These are phyloP conservation scores for Microplitis manilae DNA, from an alignment of 2,888 invertebrate genomes.

Conservation along the genomic window DNA sequence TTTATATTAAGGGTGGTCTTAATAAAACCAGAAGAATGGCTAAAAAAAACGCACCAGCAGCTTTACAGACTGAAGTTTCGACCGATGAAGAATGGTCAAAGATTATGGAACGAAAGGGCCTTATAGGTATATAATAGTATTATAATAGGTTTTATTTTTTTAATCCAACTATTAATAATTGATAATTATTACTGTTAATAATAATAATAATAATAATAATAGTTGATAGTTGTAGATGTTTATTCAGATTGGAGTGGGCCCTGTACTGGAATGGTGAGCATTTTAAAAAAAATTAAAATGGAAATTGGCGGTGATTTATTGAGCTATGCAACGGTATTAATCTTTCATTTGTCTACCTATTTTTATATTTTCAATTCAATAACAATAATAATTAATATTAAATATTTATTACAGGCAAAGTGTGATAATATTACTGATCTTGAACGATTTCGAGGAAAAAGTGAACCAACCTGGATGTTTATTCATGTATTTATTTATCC, in stretches of 20 bases:
- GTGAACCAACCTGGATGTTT: slow-evolving; percentile 95
- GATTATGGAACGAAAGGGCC: slow-evolving; percentile 82
- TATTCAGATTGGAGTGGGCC: slow-evolving; percentile 97
- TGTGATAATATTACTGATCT: slow-evolving; percentile 83
- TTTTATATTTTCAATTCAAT: slow-evolving; percentile 13
- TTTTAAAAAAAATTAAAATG: slow-evolving; percentile 89
- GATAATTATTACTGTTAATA: slow-evolving; percentile 18
- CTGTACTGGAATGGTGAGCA: slow-evolving; percentile 89
- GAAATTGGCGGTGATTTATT: slow-evolving; percentile 90
- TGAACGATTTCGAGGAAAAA: slow-evolving; percentile 85
- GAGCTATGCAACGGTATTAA: slow-evolving; percentile 82
- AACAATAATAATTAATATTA: slow-evolving; percentile 13
- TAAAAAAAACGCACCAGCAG: slow-evolving; percentile 84
- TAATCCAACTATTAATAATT: slow-evolving; percentile 3
- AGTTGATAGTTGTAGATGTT: slow-evolving; percentile 83
- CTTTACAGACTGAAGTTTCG: slow-evolving; percentile 85
- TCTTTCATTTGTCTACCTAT: slow-evolving; percentile 55
- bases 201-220: slow-evolving; percentile 15
- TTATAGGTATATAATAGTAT: slow-evolving; percentile 72
- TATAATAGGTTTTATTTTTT: background rate
- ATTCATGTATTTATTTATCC: slow-evolving; percentile 69
- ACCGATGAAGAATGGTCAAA: slow-evolving; percentile 90
- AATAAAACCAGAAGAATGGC: slow-evolving; percentile 73
- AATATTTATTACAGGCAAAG: slow-evolving; percentile 58
- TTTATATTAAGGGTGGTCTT: slow-evolving; percentile 57